Evolutionary conservation across 2,113 vertebrate genomes (phyloP).

Genomic region (Pampusana beccarii): DNA sequence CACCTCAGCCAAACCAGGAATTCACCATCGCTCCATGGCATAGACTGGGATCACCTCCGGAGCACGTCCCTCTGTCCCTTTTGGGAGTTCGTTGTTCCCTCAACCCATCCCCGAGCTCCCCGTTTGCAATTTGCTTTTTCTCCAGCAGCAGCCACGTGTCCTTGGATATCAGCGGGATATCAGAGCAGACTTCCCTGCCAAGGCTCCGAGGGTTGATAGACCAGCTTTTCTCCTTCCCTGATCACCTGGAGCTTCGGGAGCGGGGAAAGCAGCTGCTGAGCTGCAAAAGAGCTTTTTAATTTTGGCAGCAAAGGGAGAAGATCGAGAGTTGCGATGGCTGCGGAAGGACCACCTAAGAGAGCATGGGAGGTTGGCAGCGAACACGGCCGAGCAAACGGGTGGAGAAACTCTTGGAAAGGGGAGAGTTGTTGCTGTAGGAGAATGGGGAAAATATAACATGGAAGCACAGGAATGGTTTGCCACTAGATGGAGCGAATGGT

Average conservation of each 20-base stretch:
- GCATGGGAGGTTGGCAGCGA: not conserved
- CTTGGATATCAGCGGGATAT: not conserved
- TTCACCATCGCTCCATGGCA: fast-evolving
- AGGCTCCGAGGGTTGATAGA: not conserved
- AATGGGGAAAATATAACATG: not conserved
- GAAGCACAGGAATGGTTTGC: not conserved
- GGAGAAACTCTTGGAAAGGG: not conserved
- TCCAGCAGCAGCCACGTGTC: not conserved
- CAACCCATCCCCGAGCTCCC: not conserved
- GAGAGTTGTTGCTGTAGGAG: not conserved
- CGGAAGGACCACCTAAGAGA: not conserved
- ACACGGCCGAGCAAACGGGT: fast-evolving
- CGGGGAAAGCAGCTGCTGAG: not conserved
- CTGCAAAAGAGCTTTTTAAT: not conserved
- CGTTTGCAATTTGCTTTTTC: fast-evolving
- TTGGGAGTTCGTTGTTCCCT: not conserved
- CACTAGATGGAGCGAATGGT: not conserved
- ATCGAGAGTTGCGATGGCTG: not conserved
- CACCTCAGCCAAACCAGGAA: not conserved
- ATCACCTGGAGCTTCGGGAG: not conserved
- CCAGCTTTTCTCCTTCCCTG: constrained; percentile 4
- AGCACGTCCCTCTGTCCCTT: not conserved
- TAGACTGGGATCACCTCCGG: too few relatives aligned
- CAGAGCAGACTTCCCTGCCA: not conserved
- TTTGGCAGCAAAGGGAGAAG: not conserved